A percentile compares a stretch with the other conserved stretches of the same genome.
Evolutionary conservation across 2,113 vertebrate genomes (phyloP).

Genomic region (Nothobranchius kuhntae): DNA sequence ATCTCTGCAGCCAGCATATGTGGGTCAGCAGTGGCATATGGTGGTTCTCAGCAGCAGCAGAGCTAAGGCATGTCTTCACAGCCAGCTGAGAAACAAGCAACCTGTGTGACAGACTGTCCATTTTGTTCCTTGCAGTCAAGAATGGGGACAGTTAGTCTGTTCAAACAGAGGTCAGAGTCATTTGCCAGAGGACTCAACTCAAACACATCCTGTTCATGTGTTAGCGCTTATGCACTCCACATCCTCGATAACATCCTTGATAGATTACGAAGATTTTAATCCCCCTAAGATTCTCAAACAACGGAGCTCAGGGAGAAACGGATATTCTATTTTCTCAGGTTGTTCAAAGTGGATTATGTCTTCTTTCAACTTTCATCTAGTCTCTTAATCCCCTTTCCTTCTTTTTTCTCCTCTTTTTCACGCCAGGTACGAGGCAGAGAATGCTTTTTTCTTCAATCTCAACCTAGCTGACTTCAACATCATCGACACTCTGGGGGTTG

Average conservation of each 20-base stretch:
- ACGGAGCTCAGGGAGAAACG: constrained; percentile 46
- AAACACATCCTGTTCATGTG: constrained; percentile 51
- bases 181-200: constrained; percentile 37
- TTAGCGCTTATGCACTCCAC: constrained; percentile 37
- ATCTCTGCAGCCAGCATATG: constrained; percentile 28
- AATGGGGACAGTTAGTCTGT: constrained; percentile 36
- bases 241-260: constrained; percentile 61
- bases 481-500: constrained; percentile 92
- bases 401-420: constrained; percentile 18
- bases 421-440: constrained; percentile 90
- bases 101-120: constrained; percentile 15
- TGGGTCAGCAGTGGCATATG: constrained; percentile 23
- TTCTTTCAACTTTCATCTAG: constrained; percentile 57
- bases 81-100: constrained; percentile 17
- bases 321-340: constrained; percentile 60
- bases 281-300: constrained; percentile 66
- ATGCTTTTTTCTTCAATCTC: constrained; percentile 82
- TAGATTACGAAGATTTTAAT: constrained; percentile 50
- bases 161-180: constrained; percentile 33
- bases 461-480: constrained; percentile 84
- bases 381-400: constrained; percentile 57
- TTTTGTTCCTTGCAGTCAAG: constrained; percentile 34
- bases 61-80: constrained; percentile 40
- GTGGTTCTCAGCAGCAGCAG: constrained; percentile 22
- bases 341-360: constrained; percentile 66